Percentiles rank a stretch among this genome's conserved stretches.
Evolutionary conservation across 64 coral and sea anemone genomes (phyloP).

Genomic region (Acropora yongei): DNA sequence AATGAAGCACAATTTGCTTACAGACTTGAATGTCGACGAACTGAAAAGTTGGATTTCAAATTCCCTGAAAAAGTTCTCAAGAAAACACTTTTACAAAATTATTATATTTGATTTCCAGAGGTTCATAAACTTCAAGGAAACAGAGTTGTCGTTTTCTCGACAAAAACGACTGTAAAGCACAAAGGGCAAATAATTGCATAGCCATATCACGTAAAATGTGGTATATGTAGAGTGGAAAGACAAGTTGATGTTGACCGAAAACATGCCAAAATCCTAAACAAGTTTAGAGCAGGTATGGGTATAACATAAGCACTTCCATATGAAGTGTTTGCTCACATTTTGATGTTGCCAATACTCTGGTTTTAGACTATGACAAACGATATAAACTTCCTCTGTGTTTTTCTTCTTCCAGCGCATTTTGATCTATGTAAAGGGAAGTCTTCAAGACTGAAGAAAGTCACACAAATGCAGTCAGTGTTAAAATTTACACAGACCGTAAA

Average conservation of each 20-base stretch:
- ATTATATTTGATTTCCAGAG: slow-evolving; percentile 7
- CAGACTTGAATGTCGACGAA: slow-evolving; percentile 2
- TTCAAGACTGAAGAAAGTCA: background rate
- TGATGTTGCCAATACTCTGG: background rate
- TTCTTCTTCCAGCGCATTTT: background rate
- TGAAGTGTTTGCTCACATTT: background rate
- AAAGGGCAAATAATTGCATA: slow-evolving; percentile 31
- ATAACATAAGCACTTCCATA: background rate
- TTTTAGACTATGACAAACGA: background rate
- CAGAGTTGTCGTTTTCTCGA: slow-evolving; percentile 43
- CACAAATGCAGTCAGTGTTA: background rate
- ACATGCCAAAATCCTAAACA: slow-evolving; percentile 14
- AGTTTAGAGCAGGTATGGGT: background rate
- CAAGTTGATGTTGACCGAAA: slow-evolving; percentile 39
- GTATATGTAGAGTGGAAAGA: slow-evolving; percentile 44
- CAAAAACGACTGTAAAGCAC: slow-evolving; percentile 33
- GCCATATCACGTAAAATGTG: slow-evolving; percentile 57
- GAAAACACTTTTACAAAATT: slow-evolving; percentile 64
- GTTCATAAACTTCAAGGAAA: slow-evolving; percentile 34
- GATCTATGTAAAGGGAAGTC: background rate
- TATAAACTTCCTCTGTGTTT: background rate
- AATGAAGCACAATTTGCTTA: slow-evolving; percentile 59
- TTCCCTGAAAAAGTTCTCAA: slow-evolving; percentile 48
- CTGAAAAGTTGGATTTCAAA: slow-evolving; percentile 52
- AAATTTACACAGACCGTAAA: background rate